phyloP scores from a whole-genome alignment of 2,113 vertebrate genomes.

The Chunga burmeisteri region DNA sequence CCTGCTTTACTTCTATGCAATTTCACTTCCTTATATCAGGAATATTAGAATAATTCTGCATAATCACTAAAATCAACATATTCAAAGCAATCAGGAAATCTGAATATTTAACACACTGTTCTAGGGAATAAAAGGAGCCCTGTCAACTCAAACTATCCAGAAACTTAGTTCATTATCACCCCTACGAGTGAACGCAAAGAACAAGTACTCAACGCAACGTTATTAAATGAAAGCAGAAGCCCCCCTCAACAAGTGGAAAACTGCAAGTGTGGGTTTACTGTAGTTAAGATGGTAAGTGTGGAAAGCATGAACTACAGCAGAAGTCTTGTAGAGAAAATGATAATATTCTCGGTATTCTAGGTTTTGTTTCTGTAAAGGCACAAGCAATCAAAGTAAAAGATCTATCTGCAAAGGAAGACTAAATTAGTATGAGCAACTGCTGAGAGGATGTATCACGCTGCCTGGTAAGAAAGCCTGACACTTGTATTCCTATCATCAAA shows the following conservation, averaged over 20 bases:
- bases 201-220: not conserved
- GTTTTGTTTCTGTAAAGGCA: not conserved
- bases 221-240: not conserved
- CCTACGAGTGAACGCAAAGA: not conserved
- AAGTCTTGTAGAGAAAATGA: not conserved
- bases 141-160: not conserved
- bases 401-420: not conserved
- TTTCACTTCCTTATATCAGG: not conserved
- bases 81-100: not conserved
- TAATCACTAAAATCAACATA: not conserved
- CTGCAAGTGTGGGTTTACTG: rapidly evolving
- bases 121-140: not conserved
- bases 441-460: not conserved
- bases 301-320: not conserved
- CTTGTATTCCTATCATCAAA: not conserved
- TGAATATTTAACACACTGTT: not conserved
- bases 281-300: not conserved
- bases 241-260: not conserved
- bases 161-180: not conserved
- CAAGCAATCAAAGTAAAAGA: not conserved
- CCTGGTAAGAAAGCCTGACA: not conserved
- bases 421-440: not conserved
- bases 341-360: not conserved
- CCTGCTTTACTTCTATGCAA: not conserved
- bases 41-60: not conserved